Base-by-base conservation (phyloP, 37 sponge, comb jelly and placozoan genomes). In the Oopsacas minuta region DNA sequence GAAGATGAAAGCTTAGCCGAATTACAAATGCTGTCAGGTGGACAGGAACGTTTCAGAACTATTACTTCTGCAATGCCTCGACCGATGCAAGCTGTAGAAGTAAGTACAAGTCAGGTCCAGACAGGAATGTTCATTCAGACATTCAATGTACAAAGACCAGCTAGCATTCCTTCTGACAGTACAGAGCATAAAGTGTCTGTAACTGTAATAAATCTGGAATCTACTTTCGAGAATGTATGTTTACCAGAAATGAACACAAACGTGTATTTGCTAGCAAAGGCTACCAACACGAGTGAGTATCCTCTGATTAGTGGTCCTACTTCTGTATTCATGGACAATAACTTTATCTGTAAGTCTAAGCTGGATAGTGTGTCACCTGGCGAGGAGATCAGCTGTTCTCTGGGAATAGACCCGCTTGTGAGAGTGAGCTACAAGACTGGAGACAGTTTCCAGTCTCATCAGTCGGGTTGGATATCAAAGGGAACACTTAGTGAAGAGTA, bases 251-350 rank as follows among this genome's bases (percentile, higher is more conserved):
- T 37, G 83, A 37, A 23, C 38, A 5, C 36, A 1, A 36, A 82
- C 36, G 83, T 37, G 39, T 82, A 38, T 28, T 38, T 82, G 83
- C 5, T 38, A 17, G 83, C 83, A 17, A 36, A 82, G 39, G 83
- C 39, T 7, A 82, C 38, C 3, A 82, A 82, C 39, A 38, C 83
- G 22, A 38, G 39, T 10, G 39, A 82, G 36, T 82, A 82, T 38
- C 39, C 83, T 28, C 83, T 82, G 83, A 3, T 82, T 20, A 36
- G 39, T 36, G 83, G 83, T 5, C 83, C 83, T n/a, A 37, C 23
- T 10, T 38, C 38, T 82, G 83, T 82, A 17, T 82, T 82, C 83
- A 30, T 82, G 83, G 83, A 82, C n/a, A 82, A 82, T 28, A 30
- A 82, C 83, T 82, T 82, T 37, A 82, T 82, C 38, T 82, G 38